A percentile compares a stretch with the other conserved stretches of the same genome.
Conservation (phyloP, 2,113 vertebrate species). For the Osmerus eperlanus region DNA sequence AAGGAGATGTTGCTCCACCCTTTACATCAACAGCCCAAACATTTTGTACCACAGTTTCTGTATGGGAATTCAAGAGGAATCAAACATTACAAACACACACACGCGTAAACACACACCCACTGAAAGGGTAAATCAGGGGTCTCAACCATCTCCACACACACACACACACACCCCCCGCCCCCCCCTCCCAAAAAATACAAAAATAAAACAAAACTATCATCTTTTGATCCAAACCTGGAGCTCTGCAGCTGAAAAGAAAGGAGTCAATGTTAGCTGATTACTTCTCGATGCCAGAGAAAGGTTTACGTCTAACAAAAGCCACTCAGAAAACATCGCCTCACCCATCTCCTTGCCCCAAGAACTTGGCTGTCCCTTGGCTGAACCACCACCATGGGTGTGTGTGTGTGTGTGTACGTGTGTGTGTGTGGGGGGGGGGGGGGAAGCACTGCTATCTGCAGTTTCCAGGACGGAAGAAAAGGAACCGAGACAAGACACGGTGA, state of each 20-base stretch:
- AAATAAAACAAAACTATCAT: neutral
- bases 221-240: constrained; percentile 36
- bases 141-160: neutral
- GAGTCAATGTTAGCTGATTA: constrained; percentile 47
- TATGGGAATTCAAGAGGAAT: too few relatives aligned
- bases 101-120: too few relatives aligned
- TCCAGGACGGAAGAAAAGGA: neutral
- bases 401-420: neutral
- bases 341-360: constrained; percentile 32
- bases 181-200: neutral
- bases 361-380: constrained; percentile 59
- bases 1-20: too few relatives aligned
- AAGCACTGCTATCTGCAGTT: constrained; percentile 22
- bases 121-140: too few relatives aligned
- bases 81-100: too few relatives aligned
- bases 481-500: neutral
- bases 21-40: too few relatives aligned
- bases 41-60: too few relatives aligned
- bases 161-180: neutral
- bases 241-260: constrained; percentile 23
- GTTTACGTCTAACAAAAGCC: constrained; percentile 50
- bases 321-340: constrained; percentile 25
- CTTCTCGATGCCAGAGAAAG: constrained; percentile 35
- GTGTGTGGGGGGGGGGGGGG: neutral
- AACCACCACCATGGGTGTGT: constrained; percentile 30